phyloP scores from a whole-genome alignment of 2,797 vertebrate species.

The Parauchenoglanis ngamensis region DNA sequence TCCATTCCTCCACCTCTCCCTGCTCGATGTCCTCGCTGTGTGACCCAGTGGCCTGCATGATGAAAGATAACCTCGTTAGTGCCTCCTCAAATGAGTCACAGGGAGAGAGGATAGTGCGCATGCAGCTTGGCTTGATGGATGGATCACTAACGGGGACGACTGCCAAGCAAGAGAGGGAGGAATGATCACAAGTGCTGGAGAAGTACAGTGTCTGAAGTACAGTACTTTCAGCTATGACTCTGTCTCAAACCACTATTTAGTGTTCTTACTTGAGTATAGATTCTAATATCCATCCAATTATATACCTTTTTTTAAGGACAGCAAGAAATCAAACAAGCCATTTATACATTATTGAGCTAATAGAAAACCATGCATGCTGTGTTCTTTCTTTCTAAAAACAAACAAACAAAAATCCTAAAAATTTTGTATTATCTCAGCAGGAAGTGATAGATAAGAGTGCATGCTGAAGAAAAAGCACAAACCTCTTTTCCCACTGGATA shows the following conservation, averaged over 20 bases:
- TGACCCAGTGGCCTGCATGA: slow-evolving; percentile 36
- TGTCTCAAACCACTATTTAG: neutral
- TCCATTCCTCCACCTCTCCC: neutral
- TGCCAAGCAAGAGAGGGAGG: slow-evolving; percentile 8
- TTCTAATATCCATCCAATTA: neutral
- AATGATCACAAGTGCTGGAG: neutral
- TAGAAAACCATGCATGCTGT: neutral
- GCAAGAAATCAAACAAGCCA: neutral
- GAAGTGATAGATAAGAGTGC: neutral
- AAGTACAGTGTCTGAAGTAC: neutral
- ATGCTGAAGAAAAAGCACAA: neutral
- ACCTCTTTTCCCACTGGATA: neutral
- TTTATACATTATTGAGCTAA: neutral
- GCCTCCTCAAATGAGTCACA: slow-evolving; percentile 43
- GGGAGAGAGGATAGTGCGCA: slow-evolving; percentile 10
- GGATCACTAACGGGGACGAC: slow-evolving; percentile 21
- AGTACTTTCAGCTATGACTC: neutral
- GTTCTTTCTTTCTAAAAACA: neutral
- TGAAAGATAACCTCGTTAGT: slow-evolving; percentile 49
- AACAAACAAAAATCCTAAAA: neutral
- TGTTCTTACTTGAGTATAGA: neutral
- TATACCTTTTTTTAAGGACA: neutral
- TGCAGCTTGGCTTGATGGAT: slow-evolving; percentile 31
- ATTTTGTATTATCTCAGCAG: neutral
- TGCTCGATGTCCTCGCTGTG: slow-evolving; percentile 15